Conservation (phyloP, 2,888 invertebrate genomes). For the Stenichneumon culpator region DNA sequence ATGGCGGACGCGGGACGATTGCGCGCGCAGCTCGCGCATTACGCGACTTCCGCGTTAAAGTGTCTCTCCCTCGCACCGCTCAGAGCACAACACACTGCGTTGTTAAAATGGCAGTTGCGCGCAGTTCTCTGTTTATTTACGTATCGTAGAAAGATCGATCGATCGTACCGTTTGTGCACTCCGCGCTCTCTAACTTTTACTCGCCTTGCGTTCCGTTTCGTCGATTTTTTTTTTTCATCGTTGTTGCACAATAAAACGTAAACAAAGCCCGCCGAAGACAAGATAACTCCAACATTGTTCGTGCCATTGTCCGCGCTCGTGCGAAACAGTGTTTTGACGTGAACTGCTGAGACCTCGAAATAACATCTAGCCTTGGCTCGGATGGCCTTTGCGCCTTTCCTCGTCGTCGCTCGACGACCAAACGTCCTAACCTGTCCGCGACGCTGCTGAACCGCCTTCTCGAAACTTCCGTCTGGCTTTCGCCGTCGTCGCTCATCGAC, state of each 20-base stretch:
- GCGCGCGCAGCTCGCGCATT: conserved; percentile 1
- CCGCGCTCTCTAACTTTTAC: not conserved
- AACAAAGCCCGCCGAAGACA: not conserved
- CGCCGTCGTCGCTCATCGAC: not conserved
- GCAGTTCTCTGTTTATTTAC: conserved; percentile 81
- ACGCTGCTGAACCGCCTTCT: conserved; percentile 63
- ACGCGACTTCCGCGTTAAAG: conserved; percentile 20
- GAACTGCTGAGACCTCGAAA: not conserved
- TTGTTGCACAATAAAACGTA: not conserved
- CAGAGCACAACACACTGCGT: conserved; percentile 34
- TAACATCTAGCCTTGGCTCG: not conserved
- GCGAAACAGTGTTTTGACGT: conserved; percentile 10
- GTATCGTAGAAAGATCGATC: conserved; percentile 54
- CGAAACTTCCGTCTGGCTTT: conserved; percentile 71
- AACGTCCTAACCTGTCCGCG: conserved; percentile 74
- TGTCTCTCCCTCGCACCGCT: conserved; percentile 12
- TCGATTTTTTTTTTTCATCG: not conserved
- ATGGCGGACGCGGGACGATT: not conserved
- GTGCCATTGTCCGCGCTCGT: not conserved
- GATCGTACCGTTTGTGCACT: not conserved
- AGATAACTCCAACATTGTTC: not conserved
- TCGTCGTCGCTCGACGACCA: conserved; percentile 45
- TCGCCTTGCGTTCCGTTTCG: not conserved
- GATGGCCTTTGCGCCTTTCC: conserved; percentile 64
- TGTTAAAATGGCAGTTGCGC: conserved; percentile 79